phyloP scores from a whole-genome alignment of 2,888 invertebrate genomes.

The Aradus depressus region DNA sequence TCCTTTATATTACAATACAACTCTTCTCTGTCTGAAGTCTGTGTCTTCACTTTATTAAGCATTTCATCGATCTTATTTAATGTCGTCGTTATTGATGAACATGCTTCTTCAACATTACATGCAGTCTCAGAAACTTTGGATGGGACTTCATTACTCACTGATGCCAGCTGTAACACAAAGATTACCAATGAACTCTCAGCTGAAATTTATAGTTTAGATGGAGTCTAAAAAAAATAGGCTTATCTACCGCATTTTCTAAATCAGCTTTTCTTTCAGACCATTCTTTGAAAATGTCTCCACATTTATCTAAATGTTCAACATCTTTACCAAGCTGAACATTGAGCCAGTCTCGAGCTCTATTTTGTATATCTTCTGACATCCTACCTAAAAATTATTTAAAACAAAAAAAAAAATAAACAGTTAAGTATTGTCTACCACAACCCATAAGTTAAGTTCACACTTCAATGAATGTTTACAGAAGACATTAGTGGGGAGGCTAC shows the following conservation, averaged over 20 bases:
- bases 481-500: too few species aligned
- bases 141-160: conserved; percentile 51
- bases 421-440: too few species aligned
- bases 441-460: too few species aligned
- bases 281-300: conserved; percentile 40
- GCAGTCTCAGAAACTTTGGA: conserved; percentile 52
- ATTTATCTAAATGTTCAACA: conserved; percentile 43
- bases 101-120: conserved; percentile 47
- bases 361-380: conserved; percentile 33
- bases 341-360: conserved; percentile 41
- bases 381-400: too few species aligned
- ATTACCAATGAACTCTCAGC: background rate
- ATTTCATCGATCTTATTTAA: conserved; percentile 37
- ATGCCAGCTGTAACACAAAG: conserved; percentile 44
- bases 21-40: conserved; percentile 15
- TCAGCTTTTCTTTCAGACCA: conserved; percentile 38
- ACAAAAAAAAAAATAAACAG: too few species aligned
- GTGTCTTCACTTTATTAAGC: conserved; percentile 24
- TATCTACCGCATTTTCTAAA: conserved; percentile 38
- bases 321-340: conserved; percentile 45
- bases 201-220: background rate
- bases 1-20: conserved; percentile 32
- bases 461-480: too few species aligned
- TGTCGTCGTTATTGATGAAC: conserved; percentile 40
- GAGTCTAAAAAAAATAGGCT: background rate